Percentiles rank a stretch among this genome's conserved stretches.
Conservation (phyloP, 1,140 invertebrate species). For the Drosophila biarmipes region DNA sequence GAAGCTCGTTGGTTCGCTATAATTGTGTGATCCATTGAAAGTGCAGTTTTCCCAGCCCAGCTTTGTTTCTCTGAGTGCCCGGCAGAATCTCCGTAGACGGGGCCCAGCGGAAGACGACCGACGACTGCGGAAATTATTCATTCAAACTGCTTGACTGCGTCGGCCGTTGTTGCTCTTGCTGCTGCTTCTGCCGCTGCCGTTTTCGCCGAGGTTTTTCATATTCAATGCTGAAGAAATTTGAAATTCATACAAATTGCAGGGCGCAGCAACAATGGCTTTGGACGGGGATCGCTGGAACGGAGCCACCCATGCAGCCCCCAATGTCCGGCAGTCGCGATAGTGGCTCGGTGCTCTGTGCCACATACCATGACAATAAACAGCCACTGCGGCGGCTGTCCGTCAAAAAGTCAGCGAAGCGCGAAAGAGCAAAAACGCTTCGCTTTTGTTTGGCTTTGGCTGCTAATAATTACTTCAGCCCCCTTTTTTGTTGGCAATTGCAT, state of each 20-base stretch:
- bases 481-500: constrained; percentile 43
- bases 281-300: constrained; percentile 5
- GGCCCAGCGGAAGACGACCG: constrained; percentile 44
- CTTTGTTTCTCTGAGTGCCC: constrained; percentile 10
- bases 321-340: constrained; percentile 53
- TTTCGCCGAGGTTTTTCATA: constrained; percentile 22
- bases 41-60: too few species aligned
- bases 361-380: constrained; percentile 14
- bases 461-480: constrained; percentile 38
- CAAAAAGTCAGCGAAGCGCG: constrained; percentile 73
- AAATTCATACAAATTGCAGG: constrained; percentile 81
- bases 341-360: neutral
- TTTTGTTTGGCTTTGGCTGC: constrained; percentile 39
- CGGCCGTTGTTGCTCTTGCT: constrained; percentile 12
- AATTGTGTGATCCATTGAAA: too few species aligned
- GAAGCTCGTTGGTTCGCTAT: too few species aligned
- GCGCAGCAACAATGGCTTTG: constrained; percentile 50
- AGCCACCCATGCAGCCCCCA: constrained; percentile 75
- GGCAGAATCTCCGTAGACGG: constrained; percentile 75
- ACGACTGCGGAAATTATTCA: constrained; percentile 80
- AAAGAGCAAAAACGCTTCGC: constrained; percentile 41
- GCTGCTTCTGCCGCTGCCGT: constrained; percentile 14
- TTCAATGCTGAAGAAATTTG: constrained; percentile 70
- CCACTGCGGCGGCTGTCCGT: constrained; percentile 55
- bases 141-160: constrained; percentile 64